Conservation (phyloP, 53 echinoderm and acorn worm genomes). For the Holothuria scabra region DNA sequence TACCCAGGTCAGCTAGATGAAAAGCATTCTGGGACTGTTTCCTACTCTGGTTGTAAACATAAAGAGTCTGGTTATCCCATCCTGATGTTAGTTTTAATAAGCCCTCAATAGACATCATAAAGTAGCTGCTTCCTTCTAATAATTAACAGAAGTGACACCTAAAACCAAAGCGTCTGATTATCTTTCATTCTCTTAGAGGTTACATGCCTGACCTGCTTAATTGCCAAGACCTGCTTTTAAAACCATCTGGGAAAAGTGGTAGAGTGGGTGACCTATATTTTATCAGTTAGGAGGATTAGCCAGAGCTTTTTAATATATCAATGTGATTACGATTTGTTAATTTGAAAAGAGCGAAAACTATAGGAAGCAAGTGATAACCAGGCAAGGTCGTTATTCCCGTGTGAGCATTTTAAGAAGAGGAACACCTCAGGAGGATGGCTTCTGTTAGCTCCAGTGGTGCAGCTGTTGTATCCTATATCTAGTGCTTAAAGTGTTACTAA, state of each 20-base stretch:
- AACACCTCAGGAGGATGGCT: no score
- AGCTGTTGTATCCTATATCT: no score
- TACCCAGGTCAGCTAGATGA: no score
- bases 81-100: slow-evolving; percentile 27
- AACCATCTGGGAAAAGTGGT: neutral
- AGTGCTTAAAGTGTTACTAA: no score
- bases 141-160: slow-evolving; percentile 29
- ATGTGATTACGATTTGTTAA: no score
- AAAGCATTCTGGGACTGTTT: no score
- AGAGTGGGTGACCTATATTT: slow-evolving; percentile 11
- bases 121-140: slow-evolving; percentile 14
- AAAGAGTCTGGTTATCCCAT: neutral
- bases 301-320: no score
- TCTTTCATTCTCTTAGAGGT: slow-evolving; percentile 4
- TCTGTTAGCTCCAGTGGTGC: no score
- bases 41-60: neutral
- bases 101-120: slow-evolving; percentile 23
- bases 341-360: no score
- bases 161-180: slow-evolving; percentile 3
- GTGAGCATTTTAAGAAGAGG: no score
- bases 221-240: neutral
- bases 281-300: neutral
- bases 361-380: no score
- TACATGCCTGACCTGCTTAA: neutral
- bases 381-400: no score